These are phyloP conservation scores for Cochlearius cochlearius DNA, from an alignment of 2,113 vertebrate species.

Conservation along the genomic window DNA sequence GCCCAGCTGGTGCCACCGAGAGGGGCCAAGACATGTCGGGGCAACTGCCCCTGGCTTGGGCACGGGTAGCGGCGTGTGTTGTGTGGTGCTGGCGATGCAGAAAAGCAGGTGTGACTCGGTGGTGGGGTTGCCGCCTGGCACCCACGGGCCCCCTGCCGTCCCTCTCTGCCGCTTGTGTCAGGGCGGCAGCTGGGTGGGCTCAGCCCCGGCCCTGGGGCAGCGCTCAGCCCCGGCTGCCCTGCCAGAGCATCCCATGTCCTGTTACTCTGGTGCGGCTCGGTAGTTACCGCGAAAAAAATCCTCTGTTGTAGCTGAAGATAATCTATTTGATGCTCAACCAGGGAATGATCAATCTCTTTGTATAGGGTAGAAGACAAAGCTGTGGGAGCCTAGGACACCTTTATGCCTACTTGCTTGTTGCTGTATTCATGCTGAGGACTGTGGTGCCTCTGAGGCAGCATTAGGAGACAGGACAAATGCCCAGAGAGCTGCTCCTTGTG, in stretches of 20 bases:
- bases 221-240: not conserved
- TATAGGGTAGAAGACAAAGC: not conserved
- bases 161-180: not conserved
- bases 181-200: not conserved
- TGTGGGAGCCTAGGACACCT: not conserved
- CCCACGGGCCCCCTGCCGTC: not conserved
- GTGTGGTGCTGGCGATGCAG: not conserved
- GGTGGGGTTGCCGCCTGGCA: not conserved
- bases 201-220: not conserved
- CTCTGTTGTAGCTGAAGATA: not conserved
- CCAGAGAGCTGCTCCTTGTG: not conserved
- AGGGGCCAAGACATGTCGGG: fast-evolving
- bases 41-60: fast-evolving
- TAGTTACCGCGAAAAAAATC: not conserved
- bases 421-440: not conserved
- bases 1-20: not conserved
- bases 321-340: not conserved
- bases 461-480: not conserved
- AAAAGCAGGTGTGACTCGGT: not conserved
- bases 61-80: fast-evolving
- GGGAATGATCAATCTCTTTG: not conserved
- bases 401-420: not conserved
- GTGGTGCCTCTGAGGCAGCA: not conserved
- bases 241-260: not conserved
- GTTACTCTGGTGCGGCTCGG: not conserved